phyloP scores from a whole-genome alignment of 2,888 invertebrate species.

The Trileptium ribeirensis region DNA sequence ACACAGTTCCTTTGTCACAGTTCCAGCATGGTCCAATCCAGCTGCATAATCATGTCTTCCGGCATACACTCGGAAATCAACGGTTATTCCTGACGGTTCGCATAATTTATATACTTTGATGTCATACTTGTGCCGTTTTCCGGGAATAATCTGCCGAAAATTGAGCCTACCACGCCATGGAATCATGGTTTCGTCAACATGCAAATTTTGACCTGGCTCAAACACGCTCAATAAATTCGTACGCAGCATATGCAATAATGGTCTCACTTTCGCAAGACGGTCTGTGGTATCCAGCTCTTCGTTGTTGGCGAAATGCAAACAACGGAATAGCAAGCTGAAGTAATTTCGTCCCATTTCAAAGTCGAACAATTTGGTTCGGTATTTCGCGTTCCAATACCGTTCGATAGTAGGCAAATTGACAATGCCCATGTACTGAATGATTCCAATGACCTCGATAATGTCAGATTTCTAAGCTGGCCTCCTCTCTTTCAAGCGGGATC shows the following conservation, averaged over 20 bases:
- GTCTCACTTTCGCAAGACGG: neutral
- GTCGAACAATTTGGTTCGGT: neutral
- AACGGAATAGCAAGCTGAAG: neutral
- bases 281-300: neutral
- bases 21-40: neutral
- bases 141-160: neutral
- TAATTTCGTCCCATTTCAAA: neutral
- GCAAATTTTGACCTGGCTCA: neutral
- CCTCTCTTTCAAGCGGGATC: neutral
- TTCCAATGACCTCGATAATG: neutral
- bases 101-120: neutral
- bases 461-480: neutral
- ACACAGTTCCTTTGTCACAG: neutral
- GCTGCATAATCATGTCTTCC: neutral
- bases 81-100: neutral
- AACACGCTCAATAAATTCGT: too few relatives aligned
- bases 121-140: neutral
- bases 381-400: neutral
- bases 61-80: neutral
- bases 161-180: neutral
- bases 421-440: neutral
- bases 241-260: neutral
- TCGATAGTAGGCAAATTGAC: neutral
- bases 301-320: neutral
- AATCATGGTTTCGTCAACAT: neutral